Evolutionary conservation across 64 coral and sea anemone species (phyloP).

Genomic region (Hydrozoanthus tunicans): DNA sequence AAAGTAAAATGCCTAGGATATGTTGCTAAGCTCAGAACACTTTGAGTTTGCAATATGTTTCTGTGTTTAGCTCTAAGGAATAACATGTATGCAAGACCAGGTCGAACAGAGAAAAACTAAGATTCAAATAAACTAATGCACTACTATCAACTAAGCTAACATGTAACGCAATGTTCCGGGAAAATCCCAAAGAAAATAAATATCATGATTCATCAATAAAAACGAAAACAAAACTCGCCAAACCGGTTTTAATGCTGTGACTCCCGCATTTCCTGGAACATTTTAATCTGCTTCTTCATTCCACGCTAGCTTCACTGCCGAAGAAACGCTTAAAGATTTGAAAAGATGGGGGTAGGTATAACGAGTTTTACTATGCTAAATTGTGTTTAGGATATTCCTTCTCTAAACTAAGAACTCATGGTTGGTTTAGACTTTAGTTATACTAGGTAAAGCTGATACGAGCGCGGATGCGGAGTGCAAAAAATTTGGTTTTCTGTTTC

Average conservation of each 20-base stretch:
- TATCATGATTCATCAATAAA: neutral
- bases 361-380: neutral
- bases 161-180: neutral
- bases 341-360: slow-evolving; percentile 16
- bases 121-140: too few relatives aligned
- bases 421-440: neutral
- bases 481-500: too few relatives aligned
- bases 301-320: neutral
- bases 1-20: too few relatives aligned
- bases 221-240: neutral
- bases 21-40: too few relatives aligned
- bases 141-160: neutral
- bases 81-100: neutral
- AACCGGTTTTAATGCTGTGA: neutral
- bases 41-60: neutral
- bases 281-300: neutral
- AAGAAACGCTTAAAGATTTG: neutral
- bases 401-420: neutral
- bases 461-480: too few relatives aligned
- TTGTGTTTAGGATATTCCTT: neutral
- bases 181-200: neutral
- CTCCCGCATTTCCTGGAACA: neutral
- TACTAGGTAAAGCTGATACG: neutral
- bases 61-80: neutral
- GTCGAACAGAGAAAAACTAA: neutral